Conservation (phyloP, 1,140 invertebrate genomes). For the Drosophila fuyamai region DNA sequence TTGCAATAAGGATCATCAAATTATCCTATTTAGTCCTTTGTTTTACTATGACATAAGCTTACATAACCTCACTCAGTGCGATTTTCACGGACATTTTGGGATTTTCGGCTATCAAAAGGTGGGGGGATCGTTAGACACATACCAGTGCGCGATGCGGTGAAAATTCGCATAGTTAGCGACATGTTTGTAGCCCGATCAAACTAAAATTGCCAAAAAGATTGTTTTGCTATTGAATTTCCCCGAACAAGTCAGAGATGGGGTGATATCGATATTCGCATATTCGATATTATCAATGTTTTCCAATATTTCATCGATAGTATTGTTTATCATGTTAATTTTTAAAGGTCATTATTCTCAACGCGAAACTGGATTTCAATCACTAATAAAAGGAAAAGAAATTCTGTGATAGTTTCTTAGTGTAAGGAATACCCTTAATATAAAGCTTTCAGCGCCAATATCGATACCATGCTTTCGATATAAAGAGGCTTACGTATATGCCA, state of each 20-base stretch:
- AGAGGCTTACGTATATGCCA: not conserved
- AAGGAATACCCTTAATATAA: not conserved
- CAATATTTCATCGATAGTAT: not conserved
- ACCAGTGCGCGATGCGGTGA: slow-evolving; percentile 72
- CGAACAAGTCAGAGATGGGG: slow-evolving; percentile 13
- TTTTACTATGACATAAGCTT: slow-evolving; percentile 79
- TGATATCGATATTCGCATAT: not conserved
- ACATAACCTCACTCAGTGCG: slow-evolving; percentile 65
- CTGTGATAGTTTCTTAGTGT: too few species aligned
- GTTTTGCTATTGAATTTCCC: slow-evolving; percentile 43
- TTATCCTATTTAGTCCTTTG: slow-evolving; percentile 33
- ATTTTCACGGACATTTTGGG: slow-evolving; percentile 6
- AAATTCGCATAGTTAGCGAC: slow-evolving; percentile 75
- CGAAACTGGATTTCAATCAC: too few species aligned
- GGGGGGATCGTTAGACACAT: slow-evolving; percentile 26
- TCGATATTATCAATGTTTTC: not conserved
- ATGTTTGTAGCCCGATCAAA: slow-evolving; percentile 54
- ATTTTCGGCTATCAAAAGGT: not conserved
- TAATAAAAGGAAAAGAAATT: too few species aligned
- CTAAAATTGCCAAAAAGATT: slow-evolving; percentile 24
- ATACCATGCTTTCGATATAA: not conserved
- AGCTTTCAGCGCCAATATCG: not conserved
- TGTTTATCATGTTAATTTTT: not conserved
- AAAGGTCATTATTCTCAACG: too few species aligned
- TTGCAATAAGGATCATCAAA: not conserved